Evolutionary conservation across 2,888 invertebrate species (phyloP).

Genomic region (Norana najaformis): DNA sequence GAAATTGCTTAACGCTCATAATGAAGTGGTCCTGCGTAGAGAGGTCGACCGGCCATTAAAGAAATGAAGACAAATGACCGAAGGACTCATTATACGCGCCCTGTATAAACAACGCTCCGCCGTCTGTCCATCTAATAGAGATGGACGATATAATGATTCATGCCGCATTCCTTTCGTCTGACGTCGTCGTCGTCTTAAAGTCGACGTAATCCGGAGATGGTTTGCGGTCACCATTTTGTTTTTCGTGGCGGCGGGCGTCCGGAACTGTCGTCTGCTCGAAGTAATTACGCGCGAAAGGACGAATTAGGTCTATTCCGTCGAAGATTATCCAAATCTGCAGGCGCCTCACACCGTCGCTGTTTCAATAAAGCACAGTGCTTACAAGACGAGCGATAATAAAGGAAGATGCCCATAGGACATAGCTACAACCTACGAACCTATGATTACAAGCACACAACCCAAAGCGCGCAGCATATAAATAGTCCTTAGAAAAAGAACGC

Average conservation of each 20-base stretch:
- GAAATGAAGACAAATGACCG: slow-evolving; percentile 19
- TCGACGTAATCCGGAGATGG: neutral
- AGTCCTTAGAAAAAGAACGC: neutral
- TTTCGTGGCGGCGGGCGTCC: neutral
- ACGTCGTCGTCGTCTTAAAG: neutral
- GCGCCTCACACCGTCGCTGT: slow-evolving; percentile 1
- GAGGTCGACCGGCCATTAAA: slow-evolving; percentile 15
- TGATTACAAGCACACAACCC: neutral
- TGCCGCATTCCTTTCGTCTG: neutral
- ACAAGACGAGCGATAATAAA: slow-evolving; percentile 7
- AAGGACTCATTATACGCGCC: slow-evolving; percentile 1
- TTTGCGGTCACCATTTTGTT: slow-evolving; percentile 13
- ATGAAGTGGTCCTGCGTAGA: slow-evolving; percentile 21
- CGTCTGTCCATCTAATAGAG: slow-evolving; percentile 22
- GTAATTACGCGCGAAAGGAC: slow-evolving; percentile 13
- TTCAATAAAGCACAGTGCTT: slow-evolving; percentile 6
- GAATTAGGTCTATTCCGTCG: slow-evolving; percentile 13
- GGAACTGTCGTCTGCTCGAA: slow-evolving; percentile 6
- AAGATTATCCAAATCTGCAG: slow-evolving; percentile 6
- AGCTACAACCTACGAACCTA: neutral
- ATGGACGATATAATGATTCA: slow-evolving; percentile 24
- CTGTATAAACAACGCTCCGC: slow-evolving; percentile 1
- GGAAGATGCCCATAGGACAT: neutral
- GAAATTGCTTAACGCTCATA: slow-evolving; percentile 27
- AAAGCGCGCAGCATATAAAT: neutral